Evolutionary conservation across 1,140 invertebrate species (phyloP), one percentile per base, ranked within the genome.

Genomic region (Drosophila sucinea): DNA sequence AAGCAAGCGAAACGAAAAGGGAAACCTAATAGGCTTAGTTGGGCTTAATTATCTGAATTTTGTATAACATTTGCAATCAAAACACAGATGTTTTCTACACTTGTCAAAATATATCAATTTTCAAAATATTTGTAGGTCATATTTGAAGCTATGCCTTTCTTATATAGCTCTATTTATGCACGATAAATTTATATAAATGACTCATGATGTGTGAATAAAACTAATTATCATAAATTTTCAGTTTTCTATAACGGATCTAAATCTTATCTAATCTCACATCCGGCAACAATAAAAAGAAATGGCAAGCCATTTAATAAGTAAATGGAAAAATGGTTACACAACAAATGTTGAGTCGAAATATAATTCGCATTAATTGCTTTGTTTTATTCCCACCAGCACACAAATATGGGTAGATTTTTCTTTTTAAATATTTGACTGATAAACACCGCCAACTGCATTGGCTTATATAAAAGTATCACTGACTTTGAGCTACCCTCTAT

Each of bases 301-400:
- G 44, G 7, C 23, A 27, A 51, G 10, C 3, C 2, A 25, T 25
- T 51, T 51, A 51, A 51, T n/a, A n/a, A n/a, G n/a, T 17, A 51
- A 27, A 38, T 30, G 6, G 5, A 35, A 44, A 44, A 44, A 27
- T 17, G 8, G 3, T 27, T 51, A 25, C 44, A 47, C 44, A 51
- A 51, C 3, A 23, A 23, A 47, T 17, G 1, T 17, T 47, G 1
- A 47, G 7, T 23, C 4, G 23, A 4, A 58, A 35, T 25, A 55
- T 29, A 58, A 58, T 10, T 10, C 8, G 8, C 17, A 58, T 38
- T 58, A 58, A 58, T 58, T 35, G 56, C 7, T 51, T 51, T 27
- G 27, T 6, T 27, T 47, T 33, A 35, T 57, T 58, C 33, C 23
- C 56, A 23, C 51, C 30, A 27, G 51, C 51, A 38, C 8, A 8